Evolutionary conservation across 2,797 vertebrate species (phyloP).

Genomic region (Oophaga sylvatica): DNA sequence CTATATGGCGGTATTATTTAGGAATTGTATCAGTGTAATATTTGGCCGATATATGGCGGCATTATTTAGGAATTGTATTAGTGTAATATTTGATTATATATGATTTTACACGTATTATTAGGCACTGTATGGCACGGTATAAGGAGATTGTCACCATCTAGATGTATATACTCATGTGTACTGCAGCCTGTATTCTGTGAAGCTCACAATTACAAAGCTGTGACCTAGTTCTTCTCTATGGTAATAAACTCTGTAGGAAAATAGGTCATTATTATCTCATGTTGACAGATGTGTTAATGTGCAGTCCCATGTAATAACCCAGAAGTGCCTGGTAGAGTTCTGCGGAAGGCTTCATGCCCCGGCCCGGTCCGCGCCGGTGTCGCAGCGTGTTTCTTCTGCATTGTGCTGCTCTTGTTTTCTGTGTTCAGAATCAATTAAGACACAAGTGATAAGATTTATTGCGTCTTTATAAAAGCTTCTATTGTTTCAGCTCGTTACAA

Average conservation of each 20-base stretch:
- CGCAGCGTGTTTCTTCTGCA: slow-evolving; percentile 35
- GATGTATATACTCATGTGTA: background rate
- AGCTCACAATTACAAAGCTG: background rate
- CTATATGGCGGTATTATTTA: background rate
- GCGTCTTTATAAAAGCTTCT: slow-evolving; percentile 53
- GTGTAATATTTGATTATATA: background rate
- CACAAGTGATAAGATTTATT: slow-evolving; percentile 61
- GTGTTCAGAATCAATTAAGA: slow-evolving; percentile 56
- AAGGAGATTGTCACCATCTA: background rate
- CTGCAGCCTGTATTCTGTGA: background rate
- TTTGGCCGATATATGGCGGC: no score
- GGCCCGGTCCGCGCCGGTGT: slow-evolving; percentile 18
- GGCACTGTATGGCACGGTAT: background rate
- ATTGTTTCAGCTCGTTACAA: slow-evolving; percentile 63
- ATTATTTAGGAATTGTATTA: background rate
- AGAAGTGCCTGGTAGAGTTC: slow-evolving; percentile 1
- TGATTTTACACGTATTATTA: background rate
- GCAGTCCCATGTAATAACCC: background rate
- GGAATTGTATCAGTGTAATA: no score
- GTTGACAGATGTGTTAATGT: slow-evolving; percentile 1
- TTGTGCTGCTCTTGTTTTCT: slow-evolving; percentile 23
- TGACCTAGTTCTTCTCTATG: slow-evolving; percentile 6
- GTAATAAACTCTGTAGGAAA: background rate
- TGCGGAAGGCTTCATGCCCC: background rate
- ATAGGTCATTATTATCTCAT: background rate